Percentiles rank a stretch among this genome's conserved stretches.
Evolutionary conservation across 2,113 vertebrate species (phyloP).

Genomic region (Phasianus colchicus): DNA sequence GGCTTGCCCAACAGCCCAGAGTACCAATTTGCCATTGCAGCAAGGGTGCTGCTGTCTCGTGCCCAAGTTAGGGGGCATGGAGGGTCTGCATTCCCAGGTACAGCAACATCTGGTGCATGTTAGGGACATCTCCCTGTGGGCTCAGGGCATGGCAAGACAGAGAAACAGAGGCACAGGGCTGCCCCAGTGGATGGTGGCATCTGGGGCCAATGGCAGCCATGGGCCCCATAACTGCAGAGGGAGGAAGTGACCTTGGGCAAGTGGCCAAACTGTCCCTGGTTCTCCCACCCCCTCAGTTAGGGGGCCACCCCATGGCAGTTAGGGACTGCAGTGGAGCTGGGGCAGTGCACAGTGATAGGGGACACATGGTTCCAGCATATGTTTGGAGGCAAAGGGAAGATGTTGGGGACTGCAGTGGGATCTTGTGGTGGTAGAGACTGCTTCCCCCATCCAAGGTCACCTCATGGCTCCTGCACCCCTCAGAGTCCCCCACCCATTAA

Average conservation of each 20-base stretch:
- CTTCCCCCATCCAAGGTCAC: no score
- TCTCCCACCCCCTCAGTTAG: no score
- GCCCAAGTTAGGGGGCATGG: neutral
- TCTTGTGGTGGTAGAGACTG: neutral
- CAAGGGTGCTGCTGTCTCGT: neutral
- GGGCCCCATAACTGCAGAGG: neutral
- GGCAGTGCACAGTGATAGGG: neutral
- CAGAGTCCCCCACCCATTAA: neutral
- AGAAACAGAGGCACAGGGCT: no score
- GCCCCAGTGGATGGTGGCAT: neutral
- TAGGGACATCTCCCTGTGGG: neutral
- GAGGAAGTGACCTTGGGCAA: neutral
- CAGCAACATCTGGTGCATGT: neutral
- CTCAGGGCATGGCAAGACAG: neutral
- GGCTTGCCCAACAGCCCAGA: neutral
- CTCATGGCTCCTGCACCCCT: neutral
- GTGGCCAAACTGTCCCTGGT: neutral
- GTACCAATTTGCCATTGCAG: neutral
- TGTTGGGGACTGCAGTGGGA: neutral
- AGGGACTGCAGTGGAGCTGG: neutral
- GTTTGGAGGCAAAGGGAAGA: neutral
- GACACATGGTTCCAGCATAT: neutral
- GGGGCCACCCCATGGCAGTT: neutral
- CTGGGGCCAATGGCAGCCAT: neutral
- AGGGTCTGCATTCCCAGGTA: neutral